A percentile compares a stretch with the other conserved stretches of the same genome.
Conservation (phyloP, 2,797 vertebrate species). For the Acridotheres tristis region DNA sequence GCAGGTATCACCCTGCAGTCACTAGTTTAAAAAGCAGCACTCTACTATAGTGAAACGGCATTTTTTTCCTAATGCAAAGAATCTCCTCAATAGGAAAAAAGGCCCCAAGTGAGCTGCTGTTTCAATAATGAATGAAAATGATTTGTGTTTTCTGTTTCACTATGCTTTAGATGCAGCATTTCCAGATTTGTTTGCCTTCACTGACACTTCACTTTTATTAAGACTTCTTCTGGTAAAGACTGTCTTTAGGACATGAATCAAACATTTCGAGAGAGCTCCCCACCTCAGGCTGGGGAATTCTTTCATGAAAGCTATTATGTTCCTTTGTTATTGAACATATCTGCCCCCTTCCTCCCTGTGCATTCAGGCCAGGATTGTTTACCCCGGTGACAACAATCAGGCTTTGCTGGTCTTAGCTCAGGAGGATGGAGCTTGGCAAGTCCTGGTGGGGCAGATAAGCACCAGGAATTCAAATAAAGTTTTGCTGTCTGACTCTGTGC, state of each 20-base stretch:
- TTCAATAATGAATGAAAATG: not conserved
- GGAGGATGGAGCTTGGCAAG: not conserved
- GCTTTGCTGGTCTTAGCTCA: not conserved
- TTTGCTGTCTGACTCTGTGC: not conserved
- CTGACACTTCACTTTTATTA: not conserved
- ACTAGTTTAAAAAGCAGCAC: not conserved
- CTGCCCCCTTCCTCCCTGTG: not conserved
- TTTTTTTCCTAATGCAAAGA: not conserved
- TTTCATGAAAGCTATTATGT: not conserved
- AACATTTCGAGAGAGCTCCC: not conserved
- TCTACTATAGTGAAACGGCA: not conserved
- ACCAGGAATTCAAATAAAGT: not conserved
- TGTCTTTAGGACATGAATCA: not conserved
- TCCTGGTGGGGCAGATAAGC: not conserved
- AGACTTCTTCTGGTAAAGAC: not conserved
- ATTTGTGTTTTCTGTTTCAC: not conserved
- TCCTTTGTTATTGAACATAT: not conserved
- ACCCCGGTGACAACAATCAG: not conserved
- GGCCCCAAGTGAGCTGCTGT: not conserved
- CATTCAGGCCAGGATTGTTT: not conserved
- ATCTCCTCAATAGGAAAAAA: not conserved
- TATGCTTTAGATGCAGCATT: not conserved
- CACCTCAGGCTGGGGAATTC: not conserved
- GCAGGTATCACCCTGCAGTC: not conserved
- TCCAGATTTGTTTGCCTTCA: not conserved